Base-by-base conservation (phyloP, 2,113 vertebrate genomes). In the Struthidea cinerea region DNA sequence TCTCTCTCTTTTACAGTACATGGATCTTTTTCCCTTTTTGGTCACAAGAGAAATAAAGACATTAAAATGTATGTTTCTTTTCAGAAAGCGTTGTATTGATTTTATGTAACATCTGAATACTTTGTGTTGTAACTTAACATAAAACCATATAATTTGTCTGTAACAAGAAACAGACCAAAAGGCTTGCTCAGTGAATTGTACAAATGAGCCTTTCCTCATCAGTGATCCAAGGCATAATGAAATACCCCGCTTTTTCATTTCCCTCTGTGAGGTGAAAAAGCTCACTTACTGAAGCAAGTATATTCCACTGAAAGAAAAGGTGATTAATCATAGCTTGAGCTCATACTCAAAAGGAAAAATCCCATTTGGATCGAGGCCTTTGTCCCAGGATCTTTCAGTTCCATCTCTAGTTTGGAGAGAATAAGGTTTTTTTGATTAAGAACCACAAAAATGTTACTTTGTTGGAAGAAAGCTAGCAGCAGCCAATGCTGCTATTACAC, bases 171-270 rank as follows among this genome's bases (percentile, higher is more conserved):
- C 1, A 95, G 85, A 84, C 93, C 65, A 78, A 92, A 90, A 84
- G 57, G n/a, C 83, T 88, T 93, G 90, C 83, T 97, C 90, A 89
- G 52, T 96, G 93, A 93, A 56, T 91, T 93, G 92, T 81, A 92
- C 57, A 84, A 95, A 96, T 71, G 86, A 90, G 83, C 65, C 80
- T 95, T 97, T 90, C 83, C 90, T 92, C 92, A 93, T 93, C 85
- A 78, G 85, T 92, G 93, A 90, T 93, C 52, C 84, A 73, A 93
- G 64, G 55, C 76, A 50, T 89, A 84, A 90, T 90, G 87, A 95
- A 90, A 94, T 71, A 90, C 41, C 11, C 41, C 1, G 22, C 53
- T 82, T 79, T 78, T 92, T 77, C n/a, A 44, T 39, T 91, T 93
- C 65, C 50, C 90, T 88, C 88, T 84, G 75, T 84, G 86, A 92